Conservation (phyloP, 2,797 vertebrate genomes). For the Mus caroli region DNA sequence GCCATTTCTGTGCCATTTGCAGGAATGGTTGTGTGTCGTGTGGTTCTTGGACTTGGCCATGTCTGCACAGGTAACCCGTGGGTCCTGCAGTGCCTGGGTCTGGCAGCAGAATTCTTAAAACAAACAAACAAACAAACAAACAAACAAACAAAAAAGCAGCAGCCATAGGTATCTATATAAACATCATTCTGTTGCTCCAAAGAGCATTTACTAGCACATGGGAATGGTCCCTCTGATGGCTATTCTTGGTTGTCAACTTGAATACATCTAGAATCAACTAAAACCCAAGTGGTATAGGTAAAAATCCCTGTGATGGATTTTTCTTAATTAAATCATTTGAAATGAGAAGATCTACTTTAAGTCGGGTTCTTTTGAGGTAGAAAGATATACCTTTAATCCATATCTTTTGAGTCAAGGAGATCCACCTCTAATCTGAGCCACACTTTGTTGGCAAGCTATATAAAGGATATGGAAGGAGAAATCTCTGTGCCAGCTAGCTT, state of each 20-base stretch:
- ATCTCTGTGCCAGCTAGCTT: background rate
- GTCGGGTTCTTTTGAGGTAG: background rate
- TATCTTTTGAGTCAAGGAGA: background rate
- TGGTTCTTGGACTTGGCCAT: too few relatives aligned
- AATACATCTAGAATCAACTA: background rate
- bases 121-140: constrained; percentile 24
- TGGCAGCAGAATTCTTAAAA: background rate
- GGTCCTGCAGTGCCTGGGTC: too few relatives aligned
- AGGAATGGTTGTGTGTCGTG: too few relatives aligned
- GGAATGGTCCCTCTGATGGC: background rate
- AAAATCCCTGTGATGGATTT: background rate
- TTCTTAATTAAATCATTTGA: background rate
- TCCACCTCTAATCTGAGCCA: background rate
- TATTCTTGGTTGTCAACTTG: background rate
- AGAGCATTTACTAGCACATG: constrained; percentile 8
- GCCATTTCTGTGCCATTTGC: too few relatives aligned
- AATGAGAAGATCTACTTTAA: background rate
- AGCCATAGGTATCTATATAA: background rate
- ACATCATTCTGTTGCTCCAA: constrained; percentile 49
- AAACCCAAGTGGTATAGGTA: background rate
- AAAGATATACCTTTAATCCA: background rate
- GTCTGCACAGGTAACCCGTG: too few relatives aligned
- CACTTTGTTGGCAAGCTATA: background rate
- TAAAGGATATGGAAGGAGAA: background rate
- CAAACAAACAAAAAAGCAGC: background rate